Conservation (phyloP, 2,113 vertebrate species). For the Panthera tigris region DNA sequence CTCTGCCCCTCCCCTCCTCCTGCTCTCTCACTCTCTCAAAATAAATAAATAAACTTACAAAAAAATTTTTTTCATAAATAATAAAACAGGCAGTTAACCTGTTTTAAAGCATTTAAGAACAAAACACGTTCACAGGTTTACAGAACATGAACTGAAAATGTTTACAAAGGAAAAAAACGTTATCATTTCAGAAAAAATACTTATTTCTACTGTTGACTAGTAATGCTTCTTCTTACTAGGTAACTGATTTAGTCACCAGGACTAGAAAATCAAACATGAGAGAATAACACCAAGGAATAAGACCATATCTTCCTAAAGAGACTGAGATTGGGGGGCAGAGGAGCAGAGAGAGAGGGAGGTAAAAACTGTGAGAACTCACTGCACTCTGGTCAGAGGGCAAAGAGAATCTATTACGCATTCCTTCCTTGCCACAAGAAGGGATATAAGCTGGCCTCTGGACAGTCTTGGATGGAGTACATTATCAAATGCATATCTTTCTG, state of each 20-base stretch:
- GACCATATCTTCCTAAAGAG: not conserved
- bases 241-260: not conserved
- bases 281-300: not conserved
- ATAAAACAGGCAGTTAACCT: not conserved
- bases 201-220: slow-evolving; percentile 3
- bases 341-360: not conserved
- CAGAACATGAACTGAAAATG: not conserved
- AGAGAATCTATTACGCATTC: slow-evolving; percentile 19
- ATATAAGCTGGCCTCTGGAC: slow-evolving; percentile 48
- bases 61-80: slow-evolving; percentile 10
- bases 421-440: slow-evolving; percentile 49
- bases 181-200: slow-evolving; percentile 33
- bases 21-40: no score
- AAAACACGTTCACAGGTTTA: slow-evolving; percentile 44
- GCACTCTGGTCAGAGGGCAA: slow-evolving; percentile 19
- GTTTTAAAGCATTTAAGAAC: slow-evolving; percentile 41
- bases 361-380: not conserved
- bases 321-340: not conserved
- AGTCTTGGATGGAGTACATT: slow-evolving; percentile 57
- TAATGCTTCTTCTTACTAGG: not conserved
- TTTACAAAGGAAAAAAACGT: not conserved
- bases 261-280: slow-evolving; percentile 34
- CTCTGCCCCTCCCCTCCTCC: no score
- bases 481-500: slow-evolving; percentile 63
- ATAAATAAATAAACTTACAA: no score